Conservation (phyloP, 2,888 invertebrate genomes). For the Meandrusa payeni region DNA sequence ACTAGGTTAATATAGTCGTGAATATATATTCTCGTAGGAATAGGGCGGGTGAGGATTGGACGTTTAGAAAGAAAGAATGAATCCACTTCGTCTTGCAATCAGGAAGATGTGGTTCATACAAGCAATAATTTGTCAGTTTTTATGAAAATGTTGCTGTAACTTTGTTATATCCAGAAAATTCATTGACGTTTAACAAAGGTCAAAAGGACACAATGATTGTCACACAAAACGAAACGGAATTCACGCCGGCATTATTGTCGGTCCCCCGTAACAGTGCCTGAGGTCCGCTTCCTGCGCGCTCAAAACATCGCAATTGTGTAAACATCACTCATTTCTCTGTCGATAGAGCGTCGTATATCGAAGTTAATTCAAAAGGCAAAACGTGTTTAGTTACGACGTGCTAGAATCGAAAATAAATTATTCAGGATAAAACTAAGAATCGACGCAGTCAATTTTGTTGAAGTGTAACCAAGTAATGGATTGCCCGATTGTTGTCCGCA, state of each 20-base stretch:
- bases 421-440: neutral
- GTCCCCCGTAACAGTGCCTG: slow-evolving; percentile 34
- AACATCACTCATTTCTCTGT: slow-evolving; percentile 29
- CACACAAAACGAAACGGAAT: neutral
- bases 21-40: no score
- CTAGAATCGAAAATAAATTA: slow-evolving; percentile 16
- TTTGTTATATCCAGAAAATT: no score
- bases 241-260: slow-evolving; percentile 29
- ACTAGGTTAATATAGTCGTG: no score
- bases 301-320: slow-evolving; percentile 36
- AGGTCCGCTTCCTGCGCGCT: slow-evolving; percentile 35
- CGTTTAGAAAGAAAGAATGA: no score
- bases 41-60: no score
- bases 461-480: slow-evolving; percentile 34
- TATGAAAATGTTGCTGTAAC: no score
- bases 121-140: no score
- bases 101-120: no score
- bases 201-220: neutral
- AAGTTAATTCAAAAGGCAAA: neutral
- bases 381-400: slow-evolving; percentile 9
- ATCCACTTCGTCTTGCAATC: no score
- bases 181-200: no score
- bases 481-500: slow-evolving; percentile 33
- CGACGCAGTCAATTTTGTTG: slow-evolving; percentile 24
- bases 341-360: neutral